phyloP scores from a whole-genome alignment of 2,113 vertebrate genomes.

The Lates calcarifer region DNA sequence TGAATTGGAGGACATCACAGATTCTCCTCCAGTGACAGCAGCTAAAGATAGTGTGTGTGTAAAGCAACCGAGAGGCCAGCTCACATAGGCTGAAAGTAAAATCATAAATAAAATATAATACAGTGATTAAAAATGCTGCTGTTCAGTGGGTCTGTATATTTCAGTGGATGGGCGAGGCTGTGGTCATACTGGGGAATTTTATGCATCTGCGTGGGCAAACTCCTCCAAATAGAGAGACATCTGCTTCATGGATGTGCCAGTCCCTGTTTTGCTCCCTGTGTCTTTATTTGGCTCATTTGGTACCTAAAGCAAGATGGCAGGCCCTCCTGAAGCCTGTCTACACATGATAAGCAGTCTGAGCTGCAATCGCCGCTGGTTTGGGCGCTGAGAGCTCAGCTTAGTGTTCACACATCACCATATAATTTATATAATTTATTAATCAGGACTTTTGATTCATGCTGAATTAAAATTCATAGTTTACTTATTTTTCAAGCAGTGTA shows the following conservation, averaged over 20 bases:
- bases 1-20: background rate
- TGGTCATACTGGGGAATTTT: constrained; percentile 3
- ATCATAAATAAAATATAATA: background rate
- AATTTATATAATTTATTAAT: constrained; percentile 1
- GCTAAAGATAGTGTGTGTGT: background rate
- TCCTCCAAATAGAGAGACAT: constrained; percentile 45
- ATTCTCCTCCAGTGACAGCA: background rate
- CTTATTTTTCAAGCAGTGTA: background rate
- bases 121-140: constrained; percentile 9
- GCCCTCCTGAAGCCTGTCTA: constrained; percentile 47
- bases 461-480: constrained; percentile 5
- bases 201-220: constrained; percentile 40
- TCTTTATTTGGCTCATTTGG: constrained; percentile 70
- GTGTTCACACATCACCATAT: background rate
- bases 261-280: constrained; percentile 30
- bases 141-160: constrained; percentile 8
- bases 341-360: constrained; percentile 61
- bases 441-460: background rate
- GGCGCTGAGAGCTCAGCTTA: constrained; percentile 10
- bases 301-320: constrained; percentile 69
- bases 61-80: background rate
- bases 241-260: constrained; percentile 62
- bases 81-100: constrained; percentile 10
- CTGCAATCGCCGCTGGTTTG: constrained; percentile 17
- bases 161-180: background rate